These are phyloP conservation scores for Stichopus chloronotus DNA, from an alignment of 35 echinoderm and acorn worm genomes.

Conservation along the genomic window DNA sequence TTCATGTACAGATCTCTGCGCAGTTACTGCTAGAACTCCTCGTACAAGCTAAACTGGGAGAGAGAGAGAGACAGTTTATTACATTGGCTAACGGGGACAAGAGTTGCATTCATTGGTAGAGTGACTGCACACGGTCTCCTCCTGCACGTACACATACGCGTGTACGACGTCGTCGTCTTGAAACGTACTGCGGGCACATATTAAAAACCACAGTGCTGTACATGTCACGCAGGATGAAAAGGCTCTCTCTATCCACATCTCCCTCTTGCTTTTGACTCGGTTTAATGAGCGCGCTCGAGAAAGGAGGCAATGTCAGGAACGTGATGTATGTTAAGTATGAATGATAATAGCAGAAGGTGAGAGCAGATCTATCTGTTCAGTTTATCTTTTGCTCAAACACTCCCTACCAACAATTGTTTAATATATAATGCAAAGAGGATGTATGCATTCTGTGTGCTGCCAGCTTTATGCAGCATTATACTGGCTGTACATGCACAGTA, in stretches of 20 bases:
- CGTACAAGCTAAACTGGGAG: background rate
- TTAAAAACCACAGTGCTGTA: no score
- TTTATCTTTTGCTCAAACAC: background rate
- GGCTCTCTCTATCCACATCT: no score
- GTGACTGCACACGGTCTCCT: background rate
- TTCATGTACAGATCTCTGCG: background rate
- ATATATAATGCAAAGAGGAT: background rate
- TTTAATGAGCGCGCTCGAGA: conserved; percentile 6
- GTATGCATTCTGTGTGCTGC: no score
- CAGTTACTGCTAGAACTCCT: background rate
- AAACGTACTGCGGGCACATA: no score
- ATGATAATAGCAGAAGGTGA: conserved; percentile 15
- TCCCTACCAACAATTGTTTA: background rate
- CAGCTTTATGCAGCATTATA: no score
- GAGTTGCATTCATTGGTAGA: conserved; percentile 22
- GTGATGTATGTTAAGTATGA: conserved; percentile 4
- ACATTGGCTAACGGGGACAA: background rate
- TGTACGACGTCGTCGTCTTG: background rate
- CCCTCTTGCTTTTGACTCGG: background rate
- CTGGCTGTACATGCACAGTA: no score
- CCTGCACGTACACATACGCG: background rate
- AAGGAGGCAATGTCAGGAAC: conserved; percentile 13
- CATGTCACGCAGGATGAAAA: no score
- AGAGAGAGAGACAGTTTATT: conserved; percentile 13
- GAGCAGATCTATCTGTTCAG: background rate